Evolutionary conservation across 2,113 vertebrate species (phyloP).

Genomic region (Xiphophorus couchianus): DNA sequence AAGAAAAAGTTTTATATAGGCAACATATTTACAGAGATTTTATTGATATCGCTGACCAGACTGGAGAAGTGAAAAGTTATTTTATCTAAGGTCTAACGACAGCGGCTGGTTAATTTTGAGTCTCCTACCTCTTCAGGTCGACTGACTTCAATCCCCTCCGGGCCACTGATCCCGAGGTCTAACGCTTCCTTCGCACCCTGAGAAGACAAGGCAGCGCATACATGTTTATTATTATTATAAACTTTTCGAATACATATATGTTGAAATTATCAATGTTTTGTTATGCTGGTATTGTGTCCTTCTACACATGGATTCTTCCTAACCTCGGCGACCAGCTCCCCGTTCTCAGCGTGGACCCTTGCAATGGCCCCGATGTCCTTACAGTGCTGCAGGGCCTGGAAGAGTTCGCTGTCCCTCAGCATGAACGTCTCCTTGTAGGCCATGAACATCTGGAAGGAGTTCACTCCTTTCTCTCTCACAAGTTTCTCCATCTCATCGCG

Average conservation of each 20-base stretch:
- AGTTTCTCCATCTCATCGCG: conserved; percentile 92
- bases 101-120: not conserved
- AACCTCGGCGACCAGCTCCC: conserved; percentile 96
- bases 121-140: conserved; percentile 90
- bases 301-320: conserved; percentile 19
- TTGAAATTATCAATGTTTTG: not conserved
- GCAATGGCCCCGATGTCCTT: conserved; percentile 92
- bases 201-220: not conserved
- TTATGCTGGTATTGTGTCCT: not conserved
- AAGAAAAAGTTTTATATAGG: too few species aligned
- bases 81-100: not conserved
- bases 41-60: not conserved
- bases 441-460: conserved; percentile 99
- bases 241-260: not conserved
- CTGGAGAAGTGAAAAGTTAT: not conserved
- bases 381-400: conserved; percentile 91
- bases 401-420: conserved; percentile 95
- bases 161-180: conserved; percentile 94
- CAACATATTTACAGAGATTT: not conserved
- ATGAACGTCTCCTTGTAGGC: conserved; percentile 96
- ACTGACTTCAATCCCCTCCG: conserved; percentile 97
- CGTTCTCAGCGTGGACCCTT: conserved; percentile 94
- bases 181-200: conserved; percentile 93
- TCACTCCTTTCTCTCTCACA: conserved; percentile 94
- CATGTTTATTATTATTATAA: too few species aligned